A percentile compares a stretch with the other conserved stretches of the same genome.
Evolutionary conservation across 2,888 invertebrate genomes (phyloP).

Genomic region (Chironomus riparius): DNA sequence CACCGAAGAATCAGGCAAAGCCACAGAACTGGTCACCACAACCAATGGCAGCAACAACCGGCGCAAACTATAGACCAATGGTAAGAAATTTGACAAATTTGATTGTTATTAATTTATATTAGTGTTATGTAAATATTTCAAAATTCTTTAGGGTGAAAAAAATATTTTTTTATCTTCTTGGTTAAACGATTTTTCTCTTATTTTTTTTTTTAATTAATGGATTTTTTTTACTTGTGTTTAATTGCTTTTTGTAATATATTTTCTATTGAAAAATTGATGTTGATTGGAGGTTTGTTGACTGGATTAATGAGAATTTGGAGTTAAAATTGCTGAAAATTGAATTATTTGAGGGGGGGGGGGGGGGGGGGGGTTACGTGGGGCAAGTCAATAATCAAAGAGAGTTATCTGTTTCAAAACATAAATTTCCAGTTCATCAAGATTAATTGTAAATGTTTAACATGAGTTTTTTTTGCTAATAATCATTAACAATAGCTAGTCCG

Average conservation of each 20-base stretch:
- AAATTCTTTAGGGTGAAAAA: neutral
- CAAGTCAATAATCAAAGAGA: too few species aligned
- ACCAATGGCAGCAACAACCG: slow-evolving; percentile 81
- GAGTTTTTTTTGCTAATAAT: too few species aligned
- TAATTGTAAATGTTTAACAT: too few species aligned
- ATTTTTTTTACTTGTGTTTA: neutral
- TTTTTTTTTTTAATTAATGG: neutral
- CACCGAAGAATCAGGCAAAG: slow-evolving; percentile 78
- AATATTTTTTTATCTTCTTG: neutral
- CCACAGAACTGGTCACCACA: slow-evolving; percentile 75
- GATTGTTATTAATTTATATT: neutral
- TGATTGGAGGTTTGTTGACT: too few species aligned
- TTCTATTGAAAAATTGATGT: too few species aligned
- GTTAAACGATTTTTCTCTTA: neutral
- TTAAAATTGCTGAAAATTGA: too few species aligned
- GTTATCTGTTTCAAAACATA: too few species aligned
- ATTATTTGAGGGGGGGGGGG: too few species aligned
- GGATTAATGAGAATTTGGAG: neutral
- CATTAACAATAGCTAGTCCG: too few species aligned
- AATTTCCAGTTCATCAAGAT: too few species aligned
- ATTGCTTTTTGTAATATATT: too few species aligned
- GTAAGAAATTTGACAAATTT: slow-evolving; percentile 45
- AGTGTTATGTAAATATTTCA: neutral
- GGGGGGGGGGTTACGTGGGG: too few species aligned
- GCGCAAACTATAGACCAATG: slow-evolving; percentile 81